Base-by-base conservation (phyloP, 2,888 invertebrate genomes). In the Cerastoderma edule region DNA sequence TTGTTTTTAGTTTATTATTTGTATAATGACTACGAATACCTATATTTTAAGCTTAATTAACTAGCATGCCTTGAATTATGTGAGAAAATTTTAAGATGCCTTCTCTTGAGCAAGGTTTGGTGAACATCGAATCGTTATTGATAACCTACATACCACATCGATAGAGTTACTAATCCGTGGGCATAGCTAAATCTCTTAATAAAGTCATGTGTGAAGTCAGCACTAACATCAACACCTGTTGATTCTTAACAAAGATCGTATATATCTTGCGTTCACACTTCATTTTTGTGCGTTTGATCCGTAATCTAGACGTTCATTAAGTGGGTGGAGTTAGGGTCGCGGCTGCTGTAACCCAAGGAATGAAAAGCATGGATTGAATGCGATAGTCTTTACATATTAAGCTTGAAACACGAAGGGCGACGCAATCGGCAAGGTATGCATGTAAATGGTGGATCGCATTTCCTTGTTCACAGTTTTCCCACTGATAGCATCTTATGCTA, bases 151-250 rank as follows among this genome's bases (percentile, higher is more conserved):
- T n/a, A n/a, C n/a, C n/a, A n/a, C n/a, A n/a, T n/a, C n/a, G n/a
- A n/a, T n/a, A n/a, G n/a, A n/a, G n/a, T n/a, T n/a, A n/a, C n/a
- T n/a, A n/a, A n/a, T n/a, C n/a, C n/a, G n/a, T n/a, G n/a, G n/a
- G n/a, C n/a, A n/a, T n/a, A n/a, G n/a, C n/a, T n/a, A n/a, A n/a
- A n/a, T n/a, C n/a, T n/a, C n/a, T n/a, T n/a, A 39, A 39, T 60
- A 22, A 60, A 1, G 2, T 22, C n/a, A 60, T 60, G 35, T 39
- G 22, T 22, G 24, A 16, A 32, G 22, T 39, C 35, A 60, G 30
- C 35, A 60, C 13, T 60, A 22, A 24, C 60, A 60, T 60, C 60
- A 60, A 60, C 60, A 60, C 60, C 60, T 60, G 60, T 5, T 60
- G 27, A 60, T 39, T 39, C 22, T 22, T 10, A 1, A 22, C 13